Evolutionary conservation across 1,140 invertebrate species (phyloP).

Genomic region (Nebria ingens): DNA sequence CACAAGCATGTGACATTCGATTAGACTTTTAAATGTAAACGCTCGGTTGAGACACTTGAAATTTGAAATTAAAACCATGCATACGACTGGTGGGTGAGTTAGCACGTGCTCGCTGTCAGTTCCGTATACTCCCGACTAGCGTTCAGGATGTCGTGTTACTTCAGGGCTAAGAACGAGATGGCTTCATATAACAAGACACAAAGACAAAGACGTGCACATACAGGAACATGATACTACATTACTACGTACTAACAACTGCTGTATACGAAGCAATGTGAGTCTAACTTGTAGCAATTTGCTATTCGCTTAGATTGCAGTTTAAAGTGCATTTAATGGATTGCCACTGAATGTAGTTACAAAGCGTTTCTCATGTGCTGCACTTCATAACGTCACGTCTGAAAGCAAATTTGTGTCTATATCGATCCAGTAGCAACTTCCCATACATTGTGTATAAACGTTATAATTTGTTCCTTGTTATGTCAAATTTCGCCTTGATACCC

Average conservation of each 20-base stretch:
- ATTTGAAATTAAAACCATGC: conserved; percentile 7
- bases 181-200: not conserved
- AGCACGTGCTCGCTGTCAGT: conserved; percentile 4
- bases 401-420: conserved; percentile 4
- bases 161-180: not conserved
- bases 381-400: not conserved
- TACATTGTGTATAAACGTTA: not conserved
- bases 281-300: conserved; percentile 19
- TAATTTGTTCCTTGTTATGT: not conserved
- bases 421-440: too few relatives aligned
- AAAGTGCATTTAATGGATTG: conserved; percentile 20
- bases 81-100: not conserved
- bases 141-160: not conserved
- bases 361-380: not conserved
- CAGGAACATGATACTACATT: not conserved
- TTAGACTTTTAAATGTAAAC: not conserved
- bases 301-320: conserved; percentile 21
- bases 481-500: not conserved
- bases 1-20: conserved; percentile 1
- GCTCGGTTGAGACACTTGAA: not conserved
- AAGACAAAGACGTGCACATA: not conserved
- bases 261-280: not conserved
- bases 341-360: conserved; percentile 11
- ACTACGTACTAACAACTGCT: not conserved
- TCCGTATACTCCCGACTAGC: too few relatives aligned